phyloP scores from a whole-genome alignment of 2,888 invertebrate species.

The Fragum fragum region DNA sequence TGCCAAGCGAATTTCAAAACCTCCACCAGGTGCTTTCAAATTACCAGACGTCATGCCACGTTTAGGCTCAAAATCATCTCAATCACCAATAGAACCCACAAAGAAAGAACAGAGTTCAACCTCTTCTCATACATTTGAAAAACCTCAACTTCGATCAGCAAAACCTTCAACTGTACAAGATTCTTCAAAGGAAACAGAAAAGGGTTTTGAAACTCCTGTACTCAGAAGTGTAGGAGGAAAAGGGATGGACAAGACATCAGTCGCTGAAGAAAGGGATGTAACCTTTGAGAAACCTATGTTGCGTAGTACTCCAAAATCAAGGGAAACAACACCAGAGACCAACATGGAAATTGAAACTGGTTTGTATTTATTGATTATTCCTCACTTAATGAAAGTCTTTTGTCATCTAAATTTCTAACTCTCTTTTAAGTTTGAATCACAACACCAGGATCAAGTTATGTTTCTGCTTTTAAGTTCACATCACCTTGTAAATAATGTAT shows the following conservation, averaged over 20 bases:
- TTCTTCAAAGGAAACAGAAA: background rate
- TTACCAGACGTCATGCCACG: conserved; percentile 44
- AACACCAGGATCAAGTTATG: too few relatives aligned
- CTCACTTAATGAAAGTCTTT: too few relatives aligned
- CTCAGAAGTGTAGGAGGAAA: conserved; percentile 10
- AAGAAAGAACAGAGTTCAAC: background rate
- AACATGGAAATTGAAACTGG: conserved; percentile 40
- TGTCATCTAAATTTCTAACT: too few relatives aligned
- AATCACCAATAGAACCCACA: background rate
- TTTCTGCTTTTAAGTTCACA: too few relatives aligned
- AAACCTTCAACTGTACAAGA: background rate
- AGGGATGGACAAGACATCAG: background rate
- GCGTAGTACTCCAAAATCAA: conserved; percentile 52
- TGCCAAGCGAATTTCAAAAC: conserved; percentile 54
- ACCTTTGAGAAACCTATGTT: conserved; percentile 57
- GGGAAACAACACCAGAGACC: conserved; percentile 33
- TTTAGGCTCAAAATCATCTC: background rate
- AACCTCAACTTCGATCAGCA: conserved; percentile 17
- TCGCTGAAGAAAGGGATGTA: conserved; percentile 51
- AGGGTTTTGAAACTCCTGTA: conserved; percentile 21
- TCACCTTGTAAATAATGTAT: too few relatives aligned
- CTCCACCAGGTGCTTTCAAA: conserved; percentile 64
- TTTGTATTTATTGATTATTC: background rate
- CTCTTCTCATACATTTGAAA: conserved; percentile 42
- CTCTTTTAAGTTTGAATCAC: too few relatives aligned